Evolutionary conservation across 2,113 vertebrate species (phyloP).

Genomic region (Felis chaus): DNA sequence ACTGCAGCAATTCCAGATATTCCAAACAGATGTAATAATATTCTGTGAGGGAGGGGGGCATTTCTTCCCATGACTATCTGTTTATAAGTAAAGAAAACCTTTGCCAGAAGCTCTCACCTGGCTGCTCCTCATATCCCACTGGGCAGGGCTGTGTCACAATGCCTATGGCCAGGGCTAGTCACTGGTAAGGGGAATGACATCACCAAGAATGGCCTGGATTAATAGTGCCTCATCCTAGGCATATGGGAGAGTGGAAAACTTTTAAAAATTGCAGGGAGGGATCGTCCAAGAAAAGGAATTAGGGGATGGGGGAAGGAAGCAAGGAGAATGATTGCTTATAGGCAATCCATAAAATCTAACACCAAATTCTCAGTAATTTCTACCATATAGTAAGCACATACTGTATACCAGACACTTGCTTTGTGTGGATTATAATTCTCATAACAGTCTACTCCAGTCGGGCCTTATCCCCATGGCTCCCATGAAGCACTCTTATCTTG

Average conservation of each 20-base stretch:
- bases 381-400: not conserved
- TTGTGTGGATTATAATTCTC: not conserved
- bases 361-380: not conserved
- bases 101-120: not conserved
- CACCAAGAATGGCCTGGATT: not conserved
- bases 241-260: not conserved
- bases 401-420: not conserved
- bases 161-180: not conserved
- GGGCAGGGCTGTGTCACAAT: not conserved
- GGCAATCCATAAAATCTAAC: not conserved
- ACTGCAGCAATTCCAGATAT: not conserved
- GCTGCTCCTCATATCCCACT: not conserved
- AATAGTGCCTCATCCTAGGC: not conserved
- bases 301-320: fast-evolving
- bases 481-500: not conserved
- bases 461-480: not conserved
- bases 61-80: not conserved
- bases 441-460: not conserved
- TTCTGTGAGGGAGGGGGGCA: not conserved
- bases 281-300: not conserved
- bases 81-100: not conserved
- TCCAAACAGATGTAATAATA: not conserved
- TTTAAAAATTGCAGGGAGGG: not conserved
- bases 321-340: not conserved
- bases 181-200: not conserved